Percentiles rank a stretch among this genome's conserved stretches.
Evolutionary conservation across 2,797 vertebrate species (phyloP).

Genomic region (Yasuhikotakia modesta): DNA sequence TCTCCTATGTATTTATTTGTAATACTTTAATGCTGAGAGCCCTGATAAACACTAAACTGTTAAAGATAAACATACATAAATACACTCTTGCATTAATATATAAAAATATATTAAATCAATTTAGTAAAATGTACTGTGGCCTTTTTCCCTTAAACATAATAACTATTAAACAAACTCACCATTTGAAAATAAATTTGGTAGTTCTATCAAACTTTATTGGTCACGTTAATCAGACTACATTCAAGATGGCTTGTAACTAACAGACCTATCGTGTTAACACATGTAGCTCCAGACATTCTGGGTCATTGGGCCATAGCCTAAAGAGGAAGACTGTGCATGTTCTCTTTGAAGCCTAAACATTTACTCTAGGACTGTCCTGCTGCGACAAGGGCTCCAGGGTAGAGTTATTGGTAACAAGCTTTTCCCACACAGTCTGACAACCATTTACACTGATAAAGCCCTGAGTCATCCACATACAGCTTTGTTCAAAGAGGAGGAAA

Average conservation of each 20-base stretch:
- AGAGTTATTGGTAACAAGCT: conserved; percentile 52
- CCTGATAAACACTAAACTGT: too few relatives aligned
- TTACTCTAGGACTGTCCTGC: conserved; percentile 39
- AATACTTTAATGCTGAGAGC: too few relatives aligned
- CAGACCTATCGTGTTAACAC: conserved; percentile 46
- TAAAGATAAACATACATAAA: too few relatives aligned
- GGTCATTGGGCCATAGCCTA: conserved; percentile 44
- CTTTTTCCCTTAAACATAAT: too few relatives aligned
- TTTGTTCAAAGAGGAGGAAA: conserved; percentile 41
- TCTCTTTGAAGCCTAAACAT: conserved; percentile 58
- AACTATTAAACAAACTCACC: too few relatives aligned
- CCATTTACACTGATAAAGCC: conserved; percentile 47
- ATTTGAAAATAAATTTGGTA: not conserved
- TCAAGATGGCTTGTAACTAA: conserved; percentile 21
- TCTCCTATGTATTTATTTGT: too few relatives aligned
- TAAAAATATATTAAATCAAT: not conserved
- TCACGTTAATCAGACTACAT: conserved; percentile 13
- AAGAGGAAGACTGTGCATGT: conserved; percentile 38
- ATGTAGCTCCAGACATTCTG: conserved; percentile 43
- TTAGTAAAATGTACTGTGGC: too few relatives aligned
- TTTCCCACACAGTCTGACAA: conserved; percentile 51
- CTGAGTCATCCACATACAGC: conserved; percentile 47
- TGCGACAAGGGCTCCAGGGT: conserved; percentile 49
- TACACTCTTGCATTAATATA: too few relatives aligned
- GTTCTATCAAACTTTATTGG: not conserved